Percentiles rank a stretch among this genome's conserved stretches.
Conservation (phyloP, 1,140 invertebrate species). For the Drosophila mayri region DNA sequence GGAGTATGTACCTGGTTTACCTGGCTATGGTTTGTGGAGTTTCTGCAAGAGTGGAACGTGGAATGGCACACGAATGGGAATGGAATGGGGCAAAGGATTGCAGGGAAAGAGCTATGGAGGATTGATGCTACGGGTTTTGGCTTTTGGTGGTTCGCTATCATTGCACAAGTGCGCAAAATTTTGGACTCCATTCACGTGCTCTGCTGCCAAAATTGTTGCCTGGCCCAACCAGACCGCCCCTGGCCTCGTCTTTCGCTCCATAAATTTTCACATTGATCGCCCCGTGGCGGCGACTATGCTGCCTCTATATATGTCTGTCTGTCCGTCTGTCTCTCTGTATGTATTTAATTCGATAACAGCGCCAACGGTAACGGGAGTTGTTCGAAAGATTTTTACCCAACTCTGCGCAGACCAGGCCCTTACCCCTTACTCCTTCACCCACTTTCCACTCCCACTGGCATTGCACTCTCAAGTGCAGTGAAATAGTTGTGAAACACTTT, state of each 20-base stretch:
- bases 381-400: constrained; percentile 72
- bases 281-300: constrained; percentile 55
- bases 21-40: constrained; percentile 41
- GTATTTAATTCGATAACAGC: constrained; percentile 79
- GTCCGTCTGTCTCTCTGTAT: constrained; percentile 28
- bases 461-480: constrained; percentile 75
- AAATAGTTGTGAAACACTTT: constrained; percentile 83
- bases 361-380: constrained; percentile 50
- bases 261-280: constrained; percentile 82
- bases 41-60: not conserved
- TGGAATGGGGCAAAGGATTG: no score
- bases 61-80: not conserved
- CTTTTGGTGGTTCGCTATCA: constrained; percentile 63
- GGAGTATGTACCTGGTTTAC: constrained; percentile 46
- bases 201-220: constrained; percentile 79
- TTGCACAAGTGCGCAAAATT: constrained; percentile 82
- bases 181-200: constrained; percentile 82
- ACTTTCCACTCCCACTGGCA: constrained; percentile 8
- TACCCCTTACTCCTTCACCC: not conserved
- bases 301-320: constrained; percentile 16
- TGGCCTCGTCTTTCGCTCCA: constrained; percentile 66
- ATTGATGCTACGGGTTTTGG: constrained; percentile 42
- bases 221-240: constrained; percentile 11
- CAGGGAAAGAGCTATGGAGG: constrained; percentile 1
- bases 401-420: constrained; percentile 25